A percentile compares a stretch with the other conserved stretches of the same genome.
Evolutionary conservation across 2,113 vertebrate species (phyloP).

Genomic region (Strix uralensis): DNA sequence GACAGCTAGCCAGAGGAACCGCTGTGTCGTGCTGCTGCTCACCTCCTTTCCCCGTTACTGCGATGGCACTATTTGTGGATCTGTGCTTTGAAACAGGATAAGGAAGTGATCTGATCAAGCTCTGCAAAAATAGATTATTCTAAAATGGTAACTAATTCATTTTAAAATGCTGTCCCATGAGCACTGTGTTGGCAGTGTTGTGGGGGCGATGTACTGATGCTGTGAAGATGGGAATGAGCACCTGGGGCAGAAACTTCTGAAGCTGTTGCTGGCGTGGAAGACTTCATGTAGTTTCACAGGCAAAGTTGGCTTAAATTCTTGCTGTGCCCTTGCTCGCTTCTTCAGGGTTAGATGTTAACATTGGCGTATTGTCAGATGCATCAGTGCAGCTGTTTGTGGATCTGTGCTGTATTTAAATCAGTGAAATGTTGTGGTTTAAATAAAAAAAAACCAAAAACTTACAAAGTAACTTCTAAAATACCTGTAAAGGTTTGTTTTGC

Average conservation of each 20-base stretch:
- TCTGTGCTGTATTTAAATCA: background rate
- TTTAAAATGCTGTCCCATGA: conserved; percentile 25
- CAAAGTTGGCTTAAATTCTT: background rate
- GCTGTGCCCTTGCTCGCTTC: background rate
- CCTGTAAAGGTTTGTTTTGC: background rate
- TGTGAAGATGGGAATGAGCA: background rate
- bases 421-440: background rate
- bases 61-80: background rate
- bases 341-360: background rate
- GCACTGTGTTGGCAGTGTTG: conserved; percentile 28
- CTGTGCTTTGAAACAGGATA: conserved; percentile 45
- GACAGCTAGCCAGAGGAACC: background rate
- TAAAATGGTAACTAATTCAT: conserved; percentile 39
- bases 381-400: background rate
- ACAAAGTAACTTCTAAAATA: background rate
- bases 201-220: background rate
- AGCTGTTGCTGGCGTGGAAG: background rate
- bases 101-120: conserved; percentile 47
- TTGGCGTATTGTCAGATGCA: background rate
- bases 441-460: background rate
- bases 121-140: conserved; percentile 45
- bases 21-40: background rate
- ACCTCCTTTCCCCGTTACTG: fast-evolving
- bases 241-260: background rate
- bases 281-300: fast-evolving